phyloP scores from a whole-genome alignment of 2,888 invertebrate species.

The Diarsia mendica region DNA sequence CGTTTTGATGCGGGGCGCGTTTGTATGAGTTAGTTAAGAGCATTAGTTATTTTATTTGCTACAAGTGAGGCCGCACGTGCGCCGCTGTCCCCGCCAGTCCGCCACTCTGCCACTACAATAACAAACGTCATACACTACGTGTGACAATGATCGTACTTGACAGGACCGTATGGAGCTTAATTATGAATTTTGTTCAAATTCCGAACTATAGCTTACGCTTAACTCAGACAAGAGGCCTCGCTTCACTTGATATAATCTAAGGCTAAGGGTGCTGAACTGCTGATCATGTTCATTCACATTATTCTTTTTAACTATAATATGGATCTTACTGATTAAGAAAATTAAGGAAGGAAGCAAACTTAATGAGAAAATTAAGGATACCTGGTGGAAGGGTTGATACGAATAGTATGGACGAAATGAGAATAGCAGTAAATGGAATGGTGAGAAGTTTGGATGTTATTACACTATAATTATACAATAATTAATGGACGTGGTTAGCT shows the following conservation, averaged over 20 bases:
- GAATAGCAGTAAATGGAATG: no score
- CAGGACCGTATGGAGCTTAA: not conserved
- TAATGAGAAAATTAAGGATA: no score
- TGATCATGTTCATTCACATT: no score
- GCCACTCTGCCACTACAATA: slow-evolving; percentile 2
- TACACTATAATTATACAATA: no score
- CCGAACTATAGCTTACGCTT: not conserved
- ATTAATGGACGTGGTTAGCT: no score
- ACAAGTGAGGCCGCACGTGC: slow-evolving; percentile 59
- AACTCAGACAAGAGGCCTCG: not conserved
- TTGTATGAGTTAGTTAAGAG: slow-evolving; percentile 70
- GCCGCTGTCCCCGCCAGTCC: not conserved
- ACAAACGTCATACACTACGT: slow-evolving; percentile 8
- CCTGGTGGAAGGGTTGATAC: no score
- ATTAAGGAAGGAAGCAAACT: no score
- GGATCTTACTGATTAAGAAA: not conserved
- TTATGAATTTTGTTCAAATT: not conserved
- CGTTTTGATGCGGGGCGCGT: slow-evolving; percentile 75
- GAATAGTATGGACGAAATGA: no score
- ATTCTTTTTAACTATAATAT: not conserved
- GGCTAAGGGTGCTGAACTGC: not conserved
- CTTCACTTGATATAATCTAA: not conserved
- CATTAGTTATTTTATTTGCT: slow-evolving; percentile 66
- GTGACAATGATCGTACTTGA: slow-evolving; percentile 26
- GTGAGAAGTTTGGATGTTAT: no score